Conservation (phyloP, 2,797 vertebrate species). For the Lutjanus argentimaculatus region DNA sequence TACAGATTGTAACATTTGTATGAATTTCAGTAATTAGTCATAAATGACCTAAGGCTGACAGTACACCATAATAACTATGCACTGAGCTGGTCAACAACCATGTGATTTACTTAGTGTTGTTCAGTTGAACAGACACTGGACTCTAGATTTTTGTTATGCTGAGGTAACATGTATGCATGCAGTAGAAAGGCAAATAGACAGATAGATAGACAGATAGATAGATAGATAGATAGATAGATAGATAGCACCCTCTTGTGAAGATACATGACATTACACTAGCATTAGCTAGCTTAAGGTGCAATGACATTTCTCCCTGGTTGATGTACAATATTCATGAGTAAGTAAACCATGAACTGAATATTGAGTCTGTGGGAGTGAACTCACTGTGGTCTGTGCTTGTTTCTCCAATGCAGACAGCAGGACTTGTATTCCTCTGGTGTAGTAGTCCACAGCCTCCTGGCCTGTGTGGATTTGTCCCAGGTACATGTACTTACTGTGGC, state of each 20-base stretch:
- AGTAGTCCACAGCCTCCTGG: constrained; percentile 85
- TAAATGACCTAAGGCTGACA: neutral
- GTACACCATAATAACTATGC: neutral
- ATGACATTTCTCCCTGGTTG: neutral
- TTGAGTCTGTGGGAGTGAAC: constrained; percentile 19
- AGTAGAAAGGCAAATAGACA: neutral
- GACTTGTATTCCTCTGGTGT: constrained; percentile 86
- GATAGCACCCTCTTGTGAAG: constrained; percentile 65
- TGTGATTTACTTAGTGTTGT: neutral
- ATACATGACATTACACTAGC: constrained; percentile 6
- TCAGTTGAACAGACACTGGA: neutral
- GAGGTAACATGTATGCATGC: neutral
- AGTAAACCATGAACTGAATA: neutral
- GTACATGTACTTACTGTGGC: constrained; percentile 90
- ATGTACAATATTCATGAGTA: neutral
- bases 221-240: constrained; percentile 2
- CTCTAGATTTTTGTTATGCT: neutral
- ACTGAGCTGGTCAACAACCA: neutral
- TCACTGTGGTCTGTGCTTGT: constrained; percentile 75
- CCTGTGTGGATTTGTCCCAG: constrained; percentile 89
- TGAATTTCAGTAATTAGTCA: neutral
- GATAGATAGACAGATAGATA: neutral
- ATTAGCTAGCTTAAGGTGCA: neutral
- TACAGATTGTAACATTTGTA: neutral
- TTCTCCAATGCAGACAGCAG: constrained; percentile 81